Evolutionary conservation across 2,888 invertebrate species (phyloP), one percentile per base, ranked within the genome.

Genomic region (Cremastobaeus sp.): DNA sequence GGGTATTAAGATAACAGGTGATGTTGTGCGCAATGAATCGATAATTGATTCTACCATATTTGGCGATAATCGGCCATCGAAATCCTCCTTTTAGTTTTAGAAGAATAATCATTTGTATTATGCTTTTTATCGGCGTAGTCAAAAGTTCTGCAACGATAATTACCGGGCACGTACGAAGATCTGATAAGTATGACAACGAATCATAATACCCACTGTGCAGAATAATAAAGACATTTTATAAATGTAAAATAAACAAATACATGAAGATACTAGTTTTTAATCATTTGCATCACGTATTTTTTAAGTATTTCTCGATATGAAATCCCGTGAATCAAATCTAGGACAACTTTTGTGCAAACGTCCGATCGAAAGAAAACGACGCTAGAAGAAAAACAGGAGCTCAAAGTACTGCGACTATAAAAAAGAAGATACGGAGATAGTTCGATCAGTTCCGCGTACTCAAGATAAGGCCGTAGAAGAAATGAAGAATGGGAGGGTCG

Each of bases 1-100:
- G 18, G 37, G 18, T 45, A 60, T 60, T 69, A 54, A 60, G 69
- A 69, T 69, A 54, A 34, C 52, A 60, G 60, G 60, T 60, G 69
- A 60, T 54, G 39, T 47, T 60, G 60, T 34, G 30, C 43, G 41
- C 50, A 50, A 47, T 47, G 68, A 69, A 60, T 60, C 52, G 48
- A 18, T 59, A 69, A 69, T 59, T 52, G 48, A 45, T 52, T 8
- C 45, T 45, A 35, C 57, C 57, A 28, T 52, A 45, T 52, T 37
- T 37, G 52, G 52, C 2, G 43, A 32, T 57, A 57, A 65, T 45
- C 48, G 47, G 25, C 14, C 30, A 1, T 3, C 5, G 25, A 52
- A n/a, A n/a, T n/a, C n/a, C n/a, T n/a, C n/a, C n/a, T n/a, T n/a
- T n/a, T n/a, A n/a, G n/a, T n/a, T n/a, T n/a, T n/a, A n/a, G n/a